These are phyloP conservation scores for Zosterops pallidus DNA, from an alignment of 2,113 vertebrate genomes.

Conservation along the genomic window DNA sequence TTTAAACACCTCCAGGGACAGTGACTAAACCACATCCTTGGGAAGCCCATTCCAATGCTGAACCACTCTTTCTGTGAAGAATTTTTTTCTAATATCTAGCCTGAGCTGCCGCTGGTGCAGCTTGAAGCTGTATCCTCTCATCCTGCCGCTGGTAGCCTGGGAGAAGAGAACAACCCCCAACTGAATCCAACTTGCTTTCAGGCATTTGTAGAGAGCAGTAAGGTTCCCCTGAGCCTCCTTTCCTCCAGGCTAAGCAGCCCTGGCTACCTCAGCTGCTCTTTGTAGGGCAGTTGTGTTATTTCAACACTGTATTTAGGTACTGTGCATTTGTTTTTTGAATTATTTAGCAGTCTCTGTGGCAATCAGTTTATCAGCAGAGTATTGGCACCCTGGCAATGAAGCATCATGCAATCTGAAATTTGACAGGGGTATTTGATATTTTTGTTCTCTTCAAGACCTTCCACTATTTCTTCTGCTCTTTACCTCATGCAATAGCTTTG, in stretches of 20 bases:
- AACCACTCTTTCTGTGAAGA: background rate
- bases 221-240: background rate
- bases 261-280: background rate
- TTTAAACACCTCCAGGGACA: background rate
- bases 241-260: background rate
- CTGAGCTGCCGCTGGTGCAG: accelerated
- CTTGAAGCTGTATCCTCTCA: background rate
- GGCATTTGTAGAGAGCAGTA: background rate
- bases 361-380: background rate
- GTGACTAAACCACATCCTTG: background rate
- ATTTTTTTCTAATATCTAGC: background rate
- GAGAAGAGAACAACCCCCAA: accelerated
- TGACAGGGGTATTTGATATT: background rate
- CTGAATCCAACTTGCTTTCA: background rate
- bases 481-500: background rate
- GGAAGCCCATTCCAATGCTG: no score
- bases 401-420: background rate
- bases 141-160: accelerated
- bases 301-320: background rate
- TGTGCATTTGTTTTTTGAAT: background rate
- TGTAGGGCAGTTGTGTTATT: background rate
- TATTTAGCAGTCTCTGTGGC: background rate
- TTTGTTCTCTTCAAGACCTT: background rate
- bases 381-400: background rate
- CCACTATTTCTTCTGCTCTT: background rate